A percentile compares a stretch with the other conserved stretches of the same genome.
Conservation (phyloP, 1,140 invertebrate genomes). For the Bombyx mori region DNA sequence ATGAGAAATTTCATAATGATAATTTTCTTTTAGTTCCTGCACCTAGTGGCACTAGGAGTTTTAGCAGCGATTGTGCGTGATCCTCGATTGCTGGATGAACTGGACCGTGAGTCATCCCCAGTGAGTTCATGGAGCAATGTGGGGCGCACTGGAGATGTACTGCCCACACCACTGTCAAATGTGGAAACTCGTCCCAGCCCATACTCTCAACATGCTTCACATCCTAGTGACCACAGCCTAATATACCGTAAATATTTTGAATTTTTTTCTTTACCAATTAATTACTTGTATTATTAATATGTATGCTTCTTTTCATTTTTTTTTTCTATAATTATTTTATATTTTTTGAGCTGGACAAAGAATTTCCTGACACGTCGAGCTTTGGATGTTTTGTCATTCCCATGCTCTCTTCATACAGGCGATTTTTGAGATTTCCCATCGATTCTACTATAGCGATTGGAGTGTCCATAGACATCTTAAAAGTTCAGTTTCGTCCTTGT, state of each 20-base stretch:
- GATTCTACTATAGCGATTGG: no score
- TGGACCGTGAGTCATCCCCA: conserved; percentile 58
- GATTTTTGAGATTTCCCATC: no score
- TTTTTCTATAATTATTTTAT: no score
- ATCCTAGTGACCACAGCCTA: conserved; percentile 69
- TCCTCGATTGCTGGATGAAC: conserved; percentile 73
- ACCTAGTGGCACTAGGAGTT: conserved; percentile 79
- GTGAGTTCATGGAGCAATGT: conserved; percentile 58
- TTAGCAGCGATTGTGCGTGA: conserved; percentile 81
- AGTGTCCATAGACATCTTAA: no score
- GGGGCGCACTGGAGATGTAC: conserved; percentile 41
- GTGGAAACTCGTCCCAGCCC: conserved; percentile 74
- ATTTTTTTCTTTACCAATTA: no score
- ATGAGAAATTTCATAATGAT: not conserved
- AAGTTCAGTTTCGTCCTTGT: no score
- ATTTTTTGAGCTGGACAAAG: no score
- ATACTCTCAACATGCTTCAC: conserved; percentile 54
- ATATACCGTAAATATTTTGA: conserved; percentile 72
- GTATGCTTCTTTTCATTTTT: no score
- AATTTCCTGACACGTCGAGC: no score
- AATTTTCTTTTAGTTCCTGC: conserved; percentile 73
- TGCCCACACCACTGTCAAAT: conserved; percentile 79
- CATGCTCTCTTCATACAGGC: no score
- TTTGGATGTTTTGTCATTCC: no score
- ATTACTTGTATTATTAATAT: no score